These are phyloP conservation scores for Capromys pilorides DNA, from an alignment of 2,797 vertebrate species.

Conservation along the genomic window DNA sequence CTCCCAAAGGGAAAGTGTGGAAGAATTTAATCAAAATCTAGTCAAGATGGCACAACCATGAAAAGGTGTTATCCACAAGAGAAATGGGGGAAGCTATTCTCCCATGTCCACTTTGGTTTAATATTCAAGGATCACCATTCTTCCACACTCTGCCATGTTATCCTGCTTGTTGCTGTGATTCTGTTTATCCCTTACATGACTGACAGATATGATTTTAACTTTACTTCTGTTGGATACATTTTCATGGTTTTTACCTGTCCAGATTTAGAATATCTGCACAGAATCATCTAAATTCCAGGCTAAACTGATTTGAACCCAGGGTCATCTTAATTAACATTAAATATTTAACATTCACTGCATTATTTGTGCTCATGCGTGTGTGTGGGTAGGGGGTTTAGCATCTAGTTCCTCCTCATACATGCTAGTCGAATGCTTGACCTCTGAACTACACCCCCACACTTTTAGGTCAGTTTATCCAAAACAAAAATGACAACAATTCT, in stretches of 20 bases:
- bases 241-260: background rate
- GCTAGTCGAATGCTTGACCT: background rate
- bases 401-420: accelerated
- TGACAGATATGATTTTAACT: background rate
- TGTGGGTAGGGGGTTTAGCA: no score
- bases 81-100: background rate
- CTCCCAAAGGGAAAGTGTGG: background rate
- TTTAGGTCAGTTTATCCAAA: background rate
- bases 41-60: conserved; percentile 18
- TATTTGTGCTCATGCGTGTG: background rate
- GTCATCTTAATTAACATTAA: background rate
- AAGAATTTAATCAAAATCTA: conserved; percentile 51
- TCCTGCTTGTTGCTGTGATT: background rate
- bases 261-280: background rate
- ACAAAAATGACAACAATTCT: background rate
- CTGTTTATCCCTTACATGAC: background rate
- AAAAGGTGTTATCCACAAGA: background rate
- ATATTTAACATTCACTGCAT: background rate
- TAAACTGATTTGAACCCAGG: background rate
- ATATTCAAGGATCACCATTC: background rate
- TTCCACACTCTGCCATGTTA: background rate
- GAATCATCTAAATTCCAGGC: background rate
- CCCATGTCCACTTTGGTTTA: background rate
- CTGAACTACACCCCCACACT: background rate
- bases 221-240: background rate